A percentile compares a stretch with the other conserved stretches of the same genome.
Conservation (phyloP, 2,797 vertebrate species). For the Sebastiscus albofasciatus region DNA sequence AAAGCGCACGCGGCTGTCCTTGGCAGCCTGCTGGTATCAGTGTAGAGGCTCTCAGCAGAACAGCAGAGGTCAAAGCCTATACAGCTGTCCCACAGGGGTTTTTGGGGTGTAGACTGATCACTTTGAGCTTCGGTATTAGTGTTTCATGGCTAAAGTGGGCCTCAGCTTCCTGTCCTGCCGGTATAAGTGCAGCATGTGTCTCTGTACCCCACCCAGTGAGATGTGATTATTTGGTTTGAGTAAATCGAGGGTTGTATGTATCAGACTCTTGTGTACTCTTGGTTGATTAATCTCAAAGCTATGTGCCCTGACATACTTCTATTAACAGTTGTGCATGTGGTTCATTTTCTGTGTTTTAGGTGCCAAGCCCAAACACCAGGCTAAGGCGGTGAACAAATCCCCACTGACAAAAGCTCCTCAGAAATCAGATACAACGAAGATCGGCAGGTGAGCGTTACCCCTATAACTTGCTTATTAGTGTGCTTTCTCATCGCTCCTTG, state of each 20-base stretch:
- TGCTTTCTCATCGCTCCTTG: not conserved
- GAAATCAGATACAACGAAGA: slow-evolving; percentile 75
- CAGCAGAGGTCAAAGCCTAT: slow-evolving; percentile 53
- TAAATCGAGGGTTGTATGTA: not conserved
- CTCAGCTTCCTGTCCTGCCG: slow-evolving; percentile 43
- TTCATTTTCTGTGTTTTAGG: slow-evolving; percentile 63
- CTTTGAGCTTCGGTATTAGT: slow-evolving; percentile 11
- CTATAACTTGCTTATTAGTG: not conserved
- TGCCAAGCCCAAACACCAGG: slow-evolving; percentile 75
- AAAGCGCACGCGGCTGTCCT: slow-evolving; percentile 14
- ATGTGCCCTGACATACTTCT: not conserved
- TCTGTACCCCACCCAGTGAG: slow-evolving; percentile 7
- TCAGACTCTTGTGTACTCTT: not conserved
- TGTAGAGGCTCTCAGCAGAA: slow-evolving; percentile 13
- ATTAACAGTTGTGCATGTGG: not conserved
- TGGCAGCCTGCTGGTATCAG: slow-evolving; percentile 27
- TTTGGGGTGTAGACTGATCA: slow-evolving; percentile 26
- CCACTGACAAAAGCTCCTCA: slow-evolving; percentile 71
- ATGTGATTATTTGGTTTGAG: not conserved
- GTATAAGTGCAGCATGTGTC: slow-evolving; percentile 2
- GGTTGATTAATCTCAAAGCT: not conserved
- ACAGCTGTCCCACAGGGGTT: slow-evolving; percentile 26
- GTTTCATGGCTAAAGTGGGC: not conserved
- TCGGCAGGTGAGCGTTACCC: slow-evolving; percentile 76
- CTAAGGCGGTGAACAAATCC: slow-evolving; percentile 72